phyloP scores from a whole-genome alignment of 2,113 vertebrate species.

The Lycocorax pyrrhopterus region DNA sequence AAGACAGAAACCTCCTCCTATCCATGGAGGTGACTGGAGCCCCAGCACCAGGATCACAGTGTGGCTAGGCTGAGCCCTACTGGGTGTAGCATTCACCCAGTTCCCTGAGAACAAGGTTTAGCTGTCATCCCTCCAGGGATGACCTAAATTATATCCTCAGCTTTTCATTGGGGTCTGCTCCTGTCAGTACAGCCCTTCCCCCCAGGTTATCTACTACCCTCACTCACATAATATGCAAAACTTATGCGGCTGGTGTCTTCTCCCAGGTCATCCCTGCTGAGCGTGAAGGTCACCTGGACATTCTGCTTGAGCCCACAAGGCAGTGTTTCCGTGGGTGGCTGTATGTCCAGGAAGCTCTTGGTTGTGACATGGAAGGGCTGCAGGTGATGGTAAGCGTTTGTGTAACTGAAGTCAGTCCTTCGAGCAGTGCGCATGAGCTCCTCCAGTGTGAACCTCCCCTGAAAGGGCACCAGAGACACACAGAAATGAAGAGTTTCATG shows the following conservation, averaged over 20 bases:
- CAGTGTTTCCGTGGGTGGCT: neutral
- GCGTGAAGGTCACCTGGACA: slow-evolving; percentile 44
- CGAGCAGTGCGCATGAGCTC: neutral
- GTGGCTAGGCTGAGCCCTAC: neutral
- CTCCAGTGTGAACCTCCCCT: slow-evolving; percentile 61
- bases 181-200: neutral
- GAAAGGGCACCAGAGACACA: neutral
- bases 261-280: slow-evolving; percentile 17
- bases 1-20: neutral
- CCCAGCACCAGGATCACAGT: neutral
- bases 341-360: slow-evolving; percentile 59
- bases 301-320: slow-evolving; percentile 43
- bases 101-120: neutral
- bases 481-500: neutral
- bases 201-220: neutral
- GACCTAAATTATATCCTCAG: neutral
- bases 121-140: neutral
- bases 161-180: neutral
- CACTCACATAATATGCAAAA: slow-evolving; percentile 68
- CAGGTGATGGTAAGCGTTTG: slow-evolving; percentile 20
- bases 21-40: neutral
- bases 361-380: slow-evolving; percentile 55
- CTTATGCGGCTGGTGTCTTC: slow-evolving; percentile 37
- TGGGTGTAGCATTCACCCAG: neutral
- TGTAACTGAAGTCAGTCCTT: neutral